A percentile compares a stretch with the other conserved stretches of the same genome.
Conservation (phyloP, 1,140 invertebrate species). For the Eurosta solidaginis region DNA sequence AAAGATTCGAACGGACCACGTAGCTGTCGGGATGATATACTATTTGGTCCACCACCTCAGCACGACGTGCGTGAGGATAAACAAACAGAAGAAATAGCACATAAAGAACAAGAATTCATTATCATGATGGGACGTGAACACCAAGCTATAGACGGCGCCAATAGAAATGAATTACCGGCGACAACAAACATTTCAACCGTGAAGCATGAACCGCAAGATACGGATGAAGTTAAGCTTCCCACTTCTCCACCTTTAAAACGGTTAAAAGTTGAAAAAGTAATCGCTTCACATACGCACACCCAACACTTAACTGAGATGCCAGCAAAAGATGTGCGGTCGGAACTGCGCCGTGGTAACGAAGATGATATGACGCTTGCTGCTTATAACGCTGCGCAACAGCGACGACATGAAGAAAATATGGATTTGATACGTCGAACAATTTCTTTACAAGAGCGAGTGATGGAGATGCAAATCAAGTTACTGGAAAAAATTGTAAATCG, state of each 20-base stretch:
- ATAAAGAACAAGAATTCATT: conserved; percentile 31
- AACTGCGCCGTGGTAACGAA: not conserved
- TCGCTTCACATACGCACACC: not conserved
- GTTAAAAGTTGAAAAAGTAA: not conserved
- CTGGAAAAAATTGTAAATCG: conserved; percentile 15
- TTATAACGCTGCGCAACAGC: conserved; percentile 29
- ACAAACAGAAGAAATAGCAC: conserved; percentile 6
- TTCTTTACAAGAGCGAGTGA: not conserved
- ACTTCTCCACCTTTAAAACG: not conserved
- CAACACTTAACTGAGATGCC: not conserved
- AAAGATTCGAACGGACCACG: not conserved
- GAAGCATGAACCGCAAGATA: not conserved
- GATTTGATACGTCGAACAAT: conserved; percentile 11
- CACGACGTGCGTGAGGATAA: not conserved
- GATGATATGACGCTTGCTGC: conserved; percentile 1
- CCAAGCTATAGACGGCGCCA: not conserved
- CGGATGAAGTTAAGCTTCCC: not conserved
- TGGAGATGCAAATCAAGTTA: not conserved
- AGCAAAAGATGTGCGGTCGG: not conserved
- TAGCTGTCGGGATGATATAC: not conserved
- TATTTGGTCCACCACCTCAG: not conserved
- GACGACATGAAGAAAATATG: conserved; percentile 33
- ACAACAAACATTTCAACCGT: not conserved
- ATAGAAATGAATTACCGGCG: not conserved
- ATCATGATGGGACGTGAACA: conserved; percentile 5